Percentiles rank a stretch among this genome's conserved stretches.
Evolutionary conservation across 2,797 vertebrate genomes (phyloP).

Genomic region (Sparus aurata): DNA sequence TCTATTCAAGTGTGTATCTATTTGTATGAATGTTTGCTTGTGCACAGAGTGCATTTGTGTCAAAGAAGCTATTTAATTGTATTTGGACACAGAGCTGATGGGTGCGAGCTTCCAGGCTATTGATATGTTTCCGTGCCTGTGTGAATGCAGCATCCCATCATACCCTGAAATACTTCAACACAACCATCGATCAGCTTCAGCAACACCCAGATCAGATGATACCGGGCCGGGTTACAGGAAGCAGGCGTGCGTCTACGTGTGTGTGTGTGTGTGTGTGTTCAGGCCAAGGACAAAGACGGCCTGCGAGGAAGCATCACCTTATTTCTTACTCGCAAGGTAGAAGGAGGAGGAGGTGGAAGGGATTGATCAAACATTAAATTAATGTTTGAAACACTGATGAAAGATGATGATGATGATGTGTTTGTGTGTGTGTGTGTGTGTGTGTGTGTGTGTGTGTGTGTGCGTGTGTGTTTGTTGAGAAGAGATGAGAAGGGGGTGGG

Average conservation of each 20-base stretch:
- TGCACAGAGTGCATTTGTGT: constrained; percentile 62
- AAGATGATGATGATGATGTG: constrained; percentile 6
- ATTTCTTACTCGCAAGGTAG: constrained; percentile 5
- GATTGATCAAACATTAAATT: constrained; percentile 18
- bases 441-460: constrained; percentile 31
- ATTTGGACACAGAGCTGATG: constrained; percentile 91
- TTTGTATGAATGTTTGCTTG: constrained; percentile 60
- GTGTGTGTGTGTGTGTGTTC: constrained; percentile 46
- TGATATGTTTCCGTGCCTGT: constrained; percentile 90
- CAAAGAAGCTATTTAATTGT: constrained; percentile 89
- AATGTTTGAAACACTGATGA: constrained; percentile 34
- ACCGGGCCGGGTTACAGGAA: constrained; percentile 87
- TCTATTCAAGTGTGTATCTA: constrained; percentile 44
- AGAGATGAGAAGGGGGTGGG: not conserved
- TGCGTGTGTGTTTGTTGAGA: constrained; percentile 25
- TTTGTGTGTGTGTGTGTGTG: constrained; percentile 20
- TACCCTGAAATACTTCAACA: constrained; percentile 91
- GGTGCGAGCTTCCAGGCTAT: constrained; percentile 84
- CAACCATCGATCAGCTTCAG: constrained; percentile 89
- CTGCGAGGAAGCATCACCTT: constrained; percentile 31
- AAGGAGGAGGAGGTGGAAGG: not conserved
- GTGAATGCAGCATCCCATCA: constrained; percentile 90
- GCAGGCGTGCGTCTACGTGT: constrained; percentile 30
- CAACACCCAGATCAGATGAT: constrained; percentile 89
- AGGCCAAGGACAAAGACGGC: constrained; percentile 62